These are phyloP conservation scores for Plecturocebus donacophilus DNA, from an alignment of 2,113 vertebrate genomes.

Conservation along the genomic window DNA sequence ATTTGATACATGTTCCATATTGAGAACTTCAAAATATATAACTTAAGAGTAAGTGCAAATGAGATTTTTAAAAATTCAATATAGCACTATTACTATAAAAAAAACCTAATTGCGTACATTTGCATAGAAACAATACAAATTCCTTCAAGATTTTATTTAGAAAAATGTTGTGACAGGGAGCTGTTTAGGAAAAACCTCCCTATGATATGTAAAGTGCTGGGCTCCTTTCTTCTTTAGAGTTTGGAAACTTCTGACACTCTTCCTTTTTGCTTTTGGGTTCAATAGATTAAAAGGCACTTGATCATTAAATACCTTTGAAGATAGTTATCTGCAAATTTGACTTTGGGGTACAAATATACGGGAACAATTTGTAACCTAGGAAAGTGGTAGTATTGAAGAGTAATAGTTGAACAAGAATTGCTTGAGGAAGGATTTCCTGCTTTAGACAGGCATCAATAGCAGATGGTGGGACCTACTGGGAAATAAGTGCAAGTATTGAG, in stretches of 20 bases:
- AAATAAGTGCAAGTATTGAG: conserved; percentile 75
- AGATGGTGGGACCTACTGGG: conserved; percentile 75
- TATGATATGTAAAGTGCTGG: not conserved
- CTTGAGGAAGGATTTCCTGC: conserved; percentile 71
- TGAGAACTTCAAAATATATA: not conserved
- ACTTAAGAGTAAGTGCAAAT: not conserved
- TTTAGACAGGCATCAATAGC: conserved; percentile 73
- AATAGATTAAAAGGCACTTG: conserved; percentile 72
- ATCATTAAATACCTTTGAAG: conserved; percentile 75
- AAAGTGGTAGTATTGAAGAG: conserved; percentile 64
- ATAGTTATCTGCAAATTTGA: conserved; percentile 68
- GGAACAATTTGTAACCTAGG: conserved; percentile 71
- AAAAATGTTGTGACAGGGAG: not conserved
- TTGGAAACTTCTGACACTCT: conserved; percentile 54
- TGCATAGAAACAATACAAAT: not conserved
- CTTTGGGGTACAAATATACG: conserved; percentile 72
- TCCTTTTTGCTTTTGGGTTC: conserved; percentile 67
- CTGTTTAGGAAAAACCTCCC: not conserved
- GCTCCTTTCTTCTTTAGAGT: conserved; percentile 32
- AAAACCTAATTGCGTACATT: not conserved
- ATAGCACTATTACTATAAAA: not conserved
- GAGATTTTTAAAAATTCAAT: not conserved
- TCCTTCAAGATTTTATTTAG: not conserved
- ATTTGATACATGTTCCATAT: not conserved
- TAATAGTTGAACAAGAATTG: conserved; percentile 78